Evolutionary conservation across 2,113 vertebrate genomes (phyloP), one percentile per base, ranked within the genome.

Genomic region (Tyrannus savana): DNA sequence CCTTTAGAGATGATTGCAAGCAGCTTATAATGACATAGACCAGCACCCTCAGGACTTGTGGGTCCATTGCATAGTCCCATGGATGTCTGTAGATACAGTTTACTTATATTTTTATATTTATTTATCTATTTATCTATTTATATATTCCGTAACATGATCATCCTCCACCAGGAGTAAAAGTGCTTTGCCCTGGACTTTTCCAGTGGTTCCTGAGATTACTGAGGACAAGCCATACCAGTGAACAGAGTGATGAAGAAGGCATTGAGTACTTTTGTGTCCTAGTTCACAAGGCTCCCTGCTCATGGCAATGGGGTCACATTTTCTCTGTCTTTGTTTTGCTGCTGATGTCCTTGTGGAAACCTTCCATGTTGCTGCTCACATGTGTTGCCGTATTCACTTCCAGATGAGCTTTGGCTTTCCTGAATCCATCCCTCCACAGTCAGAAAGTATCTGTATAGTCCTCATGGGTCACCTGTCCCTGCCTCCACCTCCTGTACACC

Each of bases 271-370:
- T 39, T 56, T 53, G 24, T 75, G 50, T 10, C 47, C 8, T 71
- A 52, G 56, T 19, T 33, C 56, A 78, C 12, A 60, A 25, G 12
- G 8, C 2, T n/a, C 12, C 21, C 21, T 79, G 24, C 21, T 21
- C n/a, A 33, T 8, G 47, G 66, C 21, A 35, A 17, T 9, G 11
- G 18, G n/a, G 3, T 27, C 19, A 31, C 0, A 0, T 66, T 58
- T 83, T 41, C 19, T 62, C 6, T 19, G 10, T 60, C 24, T 67
- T 81, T 16, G 23, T 58, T 53, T 47, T 77, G 42, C 31, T 53
- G 68, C 15, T 67, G 21, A 4, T 62, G 23, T 52, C 9, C 16
- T 28, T 71, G 15, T 23, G 21, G 35, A 86, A 89, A 83, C 7
- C 6, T 75, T 69, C 9, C 10, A 37, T 33, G 7, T 4, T 77